Base-by-base conservation (phyloP, 2,113 vertebrate species). In the Vidua chalybeata region DNA sequence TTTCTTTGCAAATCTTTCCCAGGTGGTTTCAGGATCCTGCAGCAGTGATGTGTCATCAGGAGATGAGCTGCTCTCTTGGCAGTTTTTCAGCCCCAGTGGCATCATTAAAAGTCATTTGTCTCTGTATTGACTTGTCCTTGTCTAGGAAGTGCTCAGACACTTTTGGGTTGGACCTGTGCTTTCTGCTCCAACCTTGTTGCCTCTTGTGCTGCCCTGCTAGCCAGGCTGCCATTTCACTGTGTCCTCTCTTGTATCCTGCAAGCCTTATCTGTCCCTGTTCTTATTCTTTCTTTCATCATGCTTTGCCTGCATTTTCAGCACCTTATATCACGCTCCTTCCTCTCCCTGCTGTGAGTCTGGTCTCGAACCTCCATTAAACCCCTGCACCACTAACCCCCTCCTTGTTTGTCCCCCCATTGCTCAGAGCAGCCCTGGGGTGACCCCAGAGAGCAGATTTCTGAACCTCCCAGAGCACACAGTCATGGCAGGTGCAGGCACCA, bases 361-460 rank as follows among this genome's bases (percentile, higher is more conserved):
- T 69, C 31, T 86, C 0, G 0, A 75, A 17, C 64, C 48, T 61
- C 90, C 18, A 51, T 93, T 95, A 97, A 97, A 96, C 94, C 45
- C n/a, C 7, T 0, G 3, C 54, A 46, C 55, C 83, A 93, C 97
- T 98, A 98, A 98, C 92, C 54, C 21, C 3, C 72, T 87, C 90
- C 13, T 89, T 97, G 83, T 97, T 97, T 98, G 92, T 97, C 87
- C 95, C 85, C 81, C 58, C 26, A 18, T 89, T 82, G 95, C 96
- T 97, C 97, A 97, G 99, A 98, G 92, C 97, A 96, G 71, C 92
- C 93, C 86, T 93, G 96, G 97, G 97, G 97, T 90, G 98, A 97
- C 61, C 97, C 95, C 79, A 89, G 97, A 91, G 97, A 97, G 82
- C 79, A 91, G 91, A 95, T 96, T 84, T 95, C 93, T 94, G 97